These are phyloP conservation scores for Cisticola juncidis DNA, from an alignment of 2,113 vertebrate genomes.

Conservation along the genomic window DNA sequence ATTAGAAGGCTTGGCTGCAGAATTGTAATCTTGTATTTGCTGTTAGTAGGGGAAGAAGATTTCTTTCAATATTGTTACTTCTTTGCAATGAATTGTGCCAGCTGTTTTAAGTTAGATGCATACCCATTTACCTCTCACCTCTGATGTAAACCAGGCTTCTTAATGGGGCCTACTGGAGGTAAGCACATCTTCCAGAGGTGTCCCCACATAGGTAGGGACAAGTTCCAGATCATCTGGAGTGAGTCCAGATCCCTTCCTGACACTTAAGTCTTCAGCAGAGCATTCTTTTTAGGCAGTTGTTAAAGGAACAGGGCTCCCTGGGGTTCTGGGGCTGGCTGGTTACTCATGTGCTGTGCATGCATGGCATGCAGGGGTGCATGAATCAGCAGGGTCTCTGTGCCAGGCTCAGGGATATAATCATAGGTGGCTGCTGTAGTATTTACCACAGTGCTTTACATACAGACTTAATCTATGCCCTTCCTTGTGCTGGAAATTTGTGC, in stretches of 20 bases:
- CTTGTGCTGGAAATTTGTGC: not conserved
- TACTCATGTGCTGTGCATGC: not conserved
- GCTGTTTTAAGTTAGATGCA: not conserved
- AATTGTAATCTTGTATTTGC: not conserved
- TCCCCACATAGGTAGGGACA: not conserved
- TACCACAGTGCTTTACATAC: not conserved
- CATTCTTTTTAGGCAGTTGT: rapidly evolving
- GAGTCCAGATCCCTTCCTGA: not conserved
- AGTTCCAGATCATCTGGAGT: not conserved
- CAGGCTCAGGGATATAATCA: not conserved
- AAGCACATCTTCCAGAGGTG: not conserved
- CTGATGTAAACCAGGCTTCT: not conserved
- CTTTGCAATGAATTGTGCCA: not conserved
- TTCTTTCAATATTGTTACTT: not conserved
- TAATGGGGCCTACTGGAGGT: not conserved
- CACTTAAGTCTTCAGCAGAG: not conserved
- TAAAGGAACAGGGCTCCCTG: not conserved
- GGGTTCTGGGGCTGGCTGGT: not conserved
- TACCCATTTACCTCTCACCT: not conserved
- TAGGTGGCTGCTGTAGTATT: not conserved
- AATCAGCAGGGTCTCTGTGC: not conserved
- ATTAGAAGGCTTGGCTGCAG: not conserved
- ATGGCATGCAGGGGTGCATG: not conserved
- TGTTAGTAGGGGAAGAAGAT: not conserved
- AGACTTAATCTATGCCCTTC: not conserved